Evolutionary conservation across 53 echinoderm and acorn worm genomes (phyloP).

Genomic region (Mesocentrotus franciscanus): DNA sequence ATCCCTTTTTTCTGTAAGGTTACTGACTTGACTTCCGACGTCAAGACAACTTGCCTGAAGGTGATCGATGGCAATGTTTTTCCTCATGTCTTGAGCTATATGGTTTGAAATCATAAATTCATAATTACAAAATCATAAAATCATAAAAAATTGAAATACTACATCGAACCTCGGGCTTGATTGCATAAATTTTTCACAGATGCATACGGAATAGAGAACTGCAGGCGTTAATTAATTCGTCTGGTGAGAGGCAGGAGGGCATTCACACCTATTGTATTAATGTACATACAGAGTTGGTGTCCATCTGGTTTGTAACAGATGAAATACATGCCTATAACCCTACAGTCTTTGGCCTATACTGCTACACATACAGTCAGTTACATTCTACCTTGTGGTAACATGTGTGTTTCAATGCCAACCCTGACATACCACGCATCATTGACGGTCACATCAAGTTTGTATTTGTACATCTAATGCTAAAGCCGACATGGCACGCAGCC

Average conservation of each 20-base stretch:
- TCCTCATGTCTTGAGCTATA: not conserved
- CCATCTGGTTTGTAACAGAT: too few species aligned
- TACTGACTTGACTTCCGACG: not conserved
- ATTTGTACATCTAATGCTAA: slow-evolving; percentile 18
- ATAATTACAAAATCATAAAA: too few species aligned
- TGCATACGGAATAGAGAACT: too few species aligned
- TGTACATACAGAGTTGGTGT: too few species aligned
- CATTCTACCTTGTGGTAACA: not conserved
- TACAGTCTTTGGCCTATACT: not conserved
- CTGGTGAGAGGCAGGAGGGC: too few species aligned
- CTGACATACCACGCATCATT: not conserved
- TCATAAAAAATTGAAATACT: too few species aligned
- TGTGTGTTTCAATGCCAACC: slow-evolving; percentile 45
- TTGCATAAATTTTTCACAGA: too few species aligned
- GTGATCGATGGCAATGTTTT: not conserved
- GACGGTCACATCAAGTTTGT: not conserved
- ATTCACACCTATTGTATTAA: too few species aligned
- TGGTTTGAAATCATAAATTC: too few species aligned
- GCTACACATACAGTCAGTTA: not conserved
- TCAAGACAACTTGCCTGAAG: not conserved
- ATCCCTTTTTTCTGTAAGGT: not conserved
- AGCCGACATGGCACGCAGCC: not conserved
- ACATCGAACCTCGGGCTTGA: too few species aligned
- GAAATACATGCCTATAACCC: not conserved
- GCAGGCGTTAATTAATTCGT: too few species aligned